Conservation (phyloP, 35 echinoderm and acorn worm genomes). For the Patiria miniata region DNA sequence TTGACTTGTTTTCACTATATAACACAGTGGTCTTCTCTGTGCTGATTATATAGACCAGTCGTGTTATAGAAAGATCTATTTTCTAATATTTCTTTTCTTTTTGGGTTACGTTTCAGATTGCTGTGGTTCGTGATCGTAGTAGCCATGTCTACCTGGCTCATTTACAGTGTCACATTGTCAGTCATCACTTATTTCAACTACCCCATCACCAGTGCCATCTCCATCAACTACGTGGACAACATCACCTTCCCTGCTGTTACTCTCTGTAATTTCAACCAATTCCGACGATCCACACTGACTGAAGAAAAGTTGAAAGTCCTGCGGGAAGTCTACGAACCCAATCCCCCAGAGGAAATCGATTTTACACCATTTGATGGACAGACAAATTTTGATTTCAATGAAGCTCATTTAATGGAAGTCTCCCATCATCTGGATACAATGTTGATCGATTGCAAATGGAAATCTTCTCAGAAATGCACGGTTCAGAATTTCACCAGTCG, state of each 20-base stretch:
- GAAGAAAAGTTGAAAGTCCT: neutral
- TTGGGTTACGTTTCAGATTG: slow-evolving; percentile 2
- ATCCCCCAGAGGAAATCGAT: neutral
- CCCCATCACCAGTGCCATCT: neutral
- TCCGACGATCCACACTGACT: neutral
- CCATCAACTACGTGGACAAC: neutral
- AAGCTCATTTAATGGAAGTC: too few relatives aligned
- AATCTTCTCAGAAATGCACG: neutral
- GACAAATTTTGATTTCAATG: neutral
- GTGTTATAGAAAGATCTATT: too few relatives aligned
- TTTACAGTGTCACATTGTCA: neutral
- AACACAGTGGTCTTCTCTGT: too few relatives aligned
- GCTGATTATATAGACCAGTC: too few relatives aligned
- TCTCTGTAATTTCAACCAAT: slow-evolving; percentile 45
- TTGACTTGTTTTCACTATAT: too few relatives aligned
- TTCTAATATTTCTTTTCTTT: too few relatives aligned
- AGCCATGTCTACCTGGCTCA: neutral
- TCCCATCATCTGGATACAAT: neutral
- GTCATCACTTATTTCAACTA: neutral
- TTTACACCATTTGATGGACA: too few relatives aligned
- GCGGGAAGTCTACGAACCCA: neutral
- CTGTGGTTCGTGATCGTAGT: neutral
- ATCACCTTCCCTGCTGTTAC: slow-evolving; percentile 43
- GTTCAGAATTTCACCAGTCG: neutral
- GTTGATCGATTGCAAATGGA: slow-evolving; percentile 4